These are phyloP conservation scores for Eulithis testata DNA, from an alignment of 2,888 invertebrate species.

Conservation along the genomic window DNA sequence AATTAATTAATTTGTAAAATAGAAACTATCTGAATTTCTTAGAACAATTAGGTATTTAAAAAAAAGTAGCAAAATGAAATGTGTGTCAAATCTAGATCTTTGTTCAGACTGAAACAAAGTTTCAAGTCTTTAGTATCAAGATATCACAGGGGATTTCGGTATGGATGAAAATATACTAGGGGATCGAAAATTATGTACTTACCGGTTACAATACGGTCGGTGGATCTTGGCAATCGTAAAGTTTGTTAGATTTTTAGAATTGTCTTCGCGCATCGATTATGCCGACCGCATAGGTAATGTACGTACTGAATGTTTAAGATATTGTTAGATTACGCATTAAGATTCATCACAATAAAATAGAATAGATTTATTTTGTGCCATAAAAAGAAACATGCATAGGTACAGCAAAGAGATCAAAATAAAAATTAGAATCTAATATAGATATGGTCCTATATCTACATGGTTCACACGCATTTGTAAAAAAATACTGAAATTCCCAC, in stretches of 20 bases:
- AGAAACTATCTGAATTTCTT: background rate
- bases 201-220: too few species aligned
- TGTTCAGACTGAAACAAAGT: constrained; percentile 34
- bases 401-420: too few species aligned
- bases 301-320: constrained; percentile 6
- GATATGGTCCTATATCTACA: too few species aligned
- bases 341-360: too few species aligned
- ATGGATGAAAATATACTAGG: constrained; percentile 18
- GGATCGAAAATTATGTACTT: constrained; percentile 17
- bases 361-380: too few species aligned
- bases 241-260: too few species aligned
- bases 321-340: background rate
- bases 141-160: constrained; percentile 31
- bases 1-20: background rate
- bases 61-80: constrained; percentile 18
- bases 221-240: too few species aligned
- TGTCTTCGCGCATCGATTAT: too few species aligned
- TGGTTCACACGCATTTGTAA: too few species aligned
- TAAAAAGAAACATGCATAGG: too few species aligned
- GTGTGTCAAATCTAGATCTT: constrained; percentile 28
- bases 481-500: too few species aligned
- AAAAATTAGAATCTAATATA: too few species aligned
- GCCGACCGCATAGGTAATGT: constrained; percentile 2
- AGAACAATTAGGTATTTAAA: constrained; percentile 7
- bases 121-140: constrained; percentile 35